Evolutionary conservation across 2,113 vertebrate genomes (phyloP).

Genomic region (Macquaria ambigua): DNA sequence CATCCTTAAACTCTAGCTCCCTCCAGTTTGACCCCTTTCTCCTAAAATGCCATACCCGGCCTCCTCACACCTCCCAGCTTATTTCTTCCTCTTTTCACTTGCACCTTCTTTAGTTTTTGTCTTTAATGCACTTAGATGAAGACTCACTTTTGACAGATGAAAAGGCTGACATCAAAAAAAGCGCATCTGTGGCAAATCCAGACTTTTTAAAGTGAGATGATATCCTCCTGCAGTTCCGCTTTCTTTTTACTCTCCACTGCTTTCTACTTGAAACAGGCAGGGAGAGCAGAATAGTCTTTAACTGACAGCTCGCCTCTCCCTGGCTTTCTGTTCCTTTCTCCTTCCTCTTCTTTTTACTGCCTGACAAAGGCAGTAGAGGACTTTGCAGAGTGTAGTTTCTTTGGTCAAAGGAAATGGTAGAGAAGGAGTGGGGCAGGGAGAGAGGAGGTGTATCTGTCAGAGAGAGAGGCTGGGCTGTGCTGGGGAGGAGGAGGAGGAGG

Average conservation of each 20-base stretch:
- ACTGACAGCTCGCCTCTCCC: conserved; percentile 42
- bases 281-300: conserved; percentile 18
- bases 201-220: conserved; percentile 19
- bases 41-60: too few species aligned
- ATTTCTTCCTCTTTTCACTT: neutral
- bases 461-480: conserved; percentile 58
- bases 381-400: conserved; percentile 57
- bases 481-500: conserved; percentile 21
- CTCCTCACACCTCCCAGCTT: neutral
- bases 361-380: conserved; percentile 65
- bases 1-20: neutral
- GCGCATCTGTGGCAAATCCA: neutral
- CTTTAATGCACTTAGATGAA: neutral
- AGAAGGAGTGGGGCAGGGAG: conserved; percentile 47
- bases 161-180: conserved; percentile 9
- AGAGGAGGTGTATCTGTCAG: conserved; percentile 68
- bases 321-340: conserved; percentile 11
- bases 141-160: neutral
- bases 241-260: neutral
- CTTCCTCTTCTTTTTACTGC: conserved; percentile 33
- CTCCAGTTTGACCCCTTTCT: neutral
- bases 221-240: neutral
- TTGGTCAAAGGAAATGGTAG: conserved; percentile 70
- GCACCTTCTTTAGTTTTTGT: neutral
- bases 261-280: neutral